Evolutionary conservation across 2,888 invertebrate species (phyloP), one percentile per base, ranked within the genome.

Genomic region (Andrena bucephala): DNA sequence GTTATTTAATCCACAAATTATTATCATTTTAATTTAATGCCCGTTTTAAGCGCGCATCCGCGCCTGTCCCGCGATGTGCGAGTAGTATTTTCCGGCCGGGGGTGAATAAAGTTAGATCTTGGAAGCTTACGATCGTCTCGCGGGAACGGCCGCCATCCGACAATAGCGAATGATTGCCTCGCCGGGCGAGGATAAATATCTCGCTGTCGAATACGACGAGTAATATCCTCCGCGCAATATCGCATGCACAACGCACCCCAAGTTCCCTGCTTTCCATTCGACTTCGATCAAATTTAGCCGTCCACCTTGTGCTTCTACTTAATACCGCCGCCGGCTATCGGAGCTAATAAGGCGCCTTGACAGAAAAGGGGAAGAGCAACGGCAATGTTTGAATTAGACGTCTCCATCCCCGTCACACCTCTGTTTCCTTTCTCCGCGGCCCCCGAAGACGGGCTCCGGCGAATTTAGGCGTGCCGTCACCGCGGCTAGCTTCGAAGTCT

Each of bases 401-500:
- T 16, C 48, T 29, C 29, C 48, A n/a, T 48, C n/a, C 66, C 52
- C 67, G 76, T 77, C 78, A 63, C 78, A 68, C 77, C 78, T 78
- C 68, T 76, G 54, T 65, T 69, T 63, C 77, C 54, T 48, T 54
- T 57, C 54, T 16, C 62, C 62, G 31, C 42, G 16, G n/a, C 10
- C 24, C 20, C 33, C 36, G 13, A 24, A 31, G 24, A 2, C 54
- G 24, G 52, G 20, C 60, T 77, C 50, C 27, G 42, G 52, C 24
- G 20, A 52, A 63, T 52, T 63, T 63, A 68, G 68, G 52, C 42
- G 75, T 50, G 75, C 57, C 74, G 42, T 24, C 31, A 20, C 4
- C 27, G 31, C 10, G 48, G 20, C 60, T 33, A 48, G 20, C 54
- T 20, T 54, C n/a, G 2, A 16, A 10, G 24, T 13, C 13, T 33